phyloP scores from a whole-genome alignment of 2,888 invertebrate genomes.

The Agapetus fuscipes region DNA sequence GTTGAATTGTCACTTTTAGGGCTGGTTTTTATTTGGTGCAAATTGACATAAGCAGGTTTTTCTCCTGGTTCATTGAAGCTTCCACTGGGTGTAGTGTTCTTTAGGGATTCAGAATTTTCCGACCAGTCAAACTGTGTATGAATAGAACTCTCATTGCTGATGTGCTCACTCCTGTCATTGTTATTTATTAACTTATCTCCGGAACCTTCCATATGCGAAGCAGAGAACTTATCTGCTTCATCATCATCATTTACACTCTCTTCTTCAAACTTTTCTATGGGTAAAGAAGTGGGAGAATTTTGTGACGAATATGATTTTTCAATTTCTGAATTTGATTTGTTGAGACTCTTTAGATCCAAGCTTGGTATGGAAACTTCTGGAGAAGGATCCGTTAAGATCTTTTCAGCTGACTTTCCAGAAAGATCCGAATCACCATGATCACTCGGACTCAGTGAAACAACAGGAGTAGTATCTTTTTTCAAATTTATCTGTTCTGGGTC shows the following conservation, averaged over 20 bases:
- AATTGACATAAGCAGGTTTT: no score
- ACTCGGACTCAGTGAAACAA: background rate
- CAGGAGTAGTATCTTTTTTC: no score
- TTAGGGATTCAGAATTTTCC: conserved; percentile 7
- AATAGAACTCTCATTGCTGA: conserved; percentile 17
- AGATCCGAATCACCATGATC: no score
- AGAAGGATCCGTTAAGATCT: background rate
- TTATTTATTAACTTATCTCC: background rate
- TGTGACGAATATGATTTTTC: conserved; percentile 3
- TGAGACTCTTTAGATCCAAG: conserved; percentile 17
- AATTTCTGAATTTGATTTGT: conserved; percentile 10
- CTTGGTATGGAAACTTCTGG: conserved; percentile 17
- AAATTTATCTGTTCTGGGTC: no score
- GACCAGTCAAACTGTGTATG: conserved; percentile 13
- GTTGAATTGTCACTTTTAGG: background rate
- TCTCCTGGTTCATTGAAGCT: no score
- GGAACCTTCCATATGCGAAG: background rate
- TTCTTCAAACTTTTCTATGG: background rate
- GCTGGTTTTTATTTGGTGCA: no score
- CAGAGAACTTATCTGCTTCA: no score
- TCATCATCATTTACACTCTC: no score
- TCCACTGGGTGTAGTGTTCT: background rate
- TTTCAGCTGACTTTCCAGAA: background rate
- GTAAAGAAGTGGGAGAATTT: background rate
- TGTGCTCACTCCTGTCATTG: conserved; percentile 1